Evolutionary conservation across 2,797 vertebrate genomes (phyloP).

Genomic region (Gallirallus australis): DNA sequence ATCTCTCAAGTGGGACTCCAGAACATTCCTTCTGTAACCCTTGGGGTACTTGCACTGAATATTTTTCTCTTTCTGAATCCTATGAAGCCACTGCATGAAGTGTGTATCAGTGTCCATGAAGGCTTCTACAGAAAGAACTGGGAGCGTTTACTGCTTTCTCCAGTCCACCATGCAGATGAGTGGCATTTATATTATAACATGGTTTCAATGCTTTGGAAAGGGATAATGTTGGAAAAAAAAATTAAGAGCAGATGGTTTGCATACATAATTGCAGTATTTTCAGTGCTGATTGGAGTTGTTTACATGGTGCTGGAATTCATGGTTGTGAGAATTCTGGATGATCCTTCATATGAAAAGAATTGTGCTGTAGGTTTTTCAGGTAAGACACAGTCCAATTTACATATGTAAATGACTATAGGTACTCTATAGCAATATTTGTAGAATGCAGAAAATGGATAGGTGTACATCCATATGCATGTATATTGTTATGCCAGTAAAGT

Average conservation of each 20-base stretch:
- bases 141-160: slow-evolving; percentile 89
- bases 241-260: slow-evolving; percentile 88
- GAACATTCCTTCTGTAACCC: slow-evolving; percentile 91
- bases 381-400: slow-evolving; percentile 51
- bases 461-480: neutral
- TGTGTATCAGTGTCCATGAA: slow-evolving; percentile 89
- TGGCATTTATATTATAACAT: slow-evolving; percentile 98
- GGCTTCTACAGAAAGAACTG: slow-evolving; percentile 84
- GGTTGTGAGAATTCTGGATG: slow-evolving; percentile 80
- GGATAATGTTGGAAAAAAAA: slow-evolving; percentile 85
- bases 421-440: neutral
- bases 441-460: neutral
- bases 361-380: slow-evolving; percentile 97
- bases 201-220: slow-evolving; percentile 94
- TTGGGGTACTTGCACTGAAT: slow-evolving; percentile 88
- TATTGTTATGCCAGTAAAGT: neutral
- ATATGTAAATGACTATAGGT: neutral
- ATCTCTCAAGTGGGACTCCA: slow-evolving; percentile 87
- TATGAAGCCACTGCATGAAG: slow-evolving; percentile 76
- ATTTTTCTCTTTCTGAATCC: slow-evolving; percentile 89
- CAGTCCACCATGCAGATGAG: slow-evolving; percentile 91
- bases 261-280: slow-evolving; percentile 88
- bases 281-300: slow-evolving; percentile 87
- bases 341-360: slow-evolving; percentile 80
- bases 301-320: slow-evolving; percentile 87